Evolutionary conservation across 2,797 vertebrate genomes (phyloP).

Genomic region (Lithobates sylvaticus): DNA sequence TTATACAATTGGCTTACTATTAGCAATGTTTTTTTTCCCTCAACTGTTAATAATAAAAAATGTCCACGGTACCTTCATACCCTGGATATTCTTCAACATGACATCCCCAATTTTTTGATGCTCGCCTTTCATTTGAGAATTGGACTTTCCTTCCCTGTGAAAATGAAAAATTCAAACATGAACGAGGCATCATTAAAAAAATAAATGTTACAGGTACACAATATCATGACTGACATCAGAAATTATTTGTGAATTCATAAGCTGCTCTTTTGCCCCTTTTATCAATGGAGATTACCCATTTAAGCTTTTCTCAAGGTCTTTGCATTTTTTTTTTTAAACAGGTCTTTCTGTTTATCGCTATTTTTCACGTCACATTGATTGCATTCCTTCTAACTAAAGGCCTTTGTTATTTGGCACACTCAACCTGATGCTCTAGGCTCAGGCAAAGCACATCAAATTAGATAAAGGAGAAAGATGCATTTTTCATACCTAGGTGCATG

Average conservation of each 20-base stretch:
- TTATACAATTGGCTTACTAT: too few species aligned
- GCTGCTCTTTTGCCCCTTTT: too few species aligned
- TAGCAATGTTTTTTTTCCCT: neutral
- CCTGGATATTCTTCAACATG: constrained; percentile 92
- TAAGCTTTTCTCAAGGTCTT: too few species aligned
- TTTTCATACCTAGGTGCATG: too few species aligned
- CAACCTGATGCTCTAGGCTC: neutral
- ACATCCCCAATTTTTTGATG: constrained; percentile 95
- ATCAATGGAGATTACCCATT: too few species aligned
- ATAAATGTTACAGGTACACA: too few species aligned
- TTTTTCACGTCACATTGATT: neutral
- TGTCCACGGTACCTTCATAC: constrained; percentile 84
- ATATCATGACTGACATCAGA: neutral
- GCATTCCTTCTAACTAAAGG: neutral
- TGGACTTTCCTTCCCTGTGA: constrained; percentile 93
- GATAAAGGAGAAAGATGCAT: too few species aligned
- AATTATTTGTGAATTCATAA: too few species aligned
- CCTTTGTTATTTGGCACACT: neutral
- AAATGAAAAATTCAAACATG: neutral
- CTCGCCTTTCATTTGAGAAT: constrained; percentile 93
- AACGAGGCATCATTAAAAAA: too few species aligned
- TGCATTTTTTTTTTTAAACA: too few species aligned
- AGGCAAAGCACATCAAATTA: neutral
- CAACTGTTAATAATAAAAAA: neutral
- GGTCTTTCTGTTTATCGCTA: too few species aligned